phyloP scores from a whole-genome alignment of 2,888 invertebrate genomes.

The Clitarchus hookeri region DNA sequence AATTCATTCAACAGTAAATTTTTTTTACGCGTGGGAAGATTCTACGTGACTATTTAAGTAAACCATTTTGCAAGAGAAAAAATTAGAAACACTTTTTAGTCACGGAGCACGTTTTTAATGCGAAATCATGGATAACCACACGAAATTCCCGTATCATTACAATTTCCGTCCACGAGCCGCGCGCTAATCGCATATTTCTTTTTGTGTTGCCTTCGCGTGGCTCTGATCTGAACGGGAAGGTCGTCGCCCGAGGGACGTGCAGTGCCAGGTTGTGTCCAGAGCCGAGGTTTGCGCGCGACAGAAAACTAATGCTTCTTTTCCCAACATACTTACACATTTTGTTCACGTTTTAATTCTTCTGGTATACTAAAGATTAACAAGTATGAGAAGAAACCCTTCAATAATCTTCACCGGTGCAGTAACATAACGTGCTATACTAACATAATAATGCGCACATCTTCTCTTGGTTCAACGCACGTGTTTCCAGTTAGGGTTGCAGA shows the following conservation, averaged over 20 bases:
- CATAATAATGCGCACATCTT: too few relatives aligned
- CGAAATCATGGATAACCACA: not conserved
- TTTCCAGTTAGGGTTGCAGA: too few relatives aligned
- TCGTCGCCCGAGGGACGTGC: not conserved
- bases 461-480: too few relatives aligned
- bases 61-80: not conserved
- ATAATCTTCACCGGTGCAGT: too few relatives aligned
- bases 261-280: not conserved
- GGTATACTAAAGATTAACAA: too few relatives aligned
- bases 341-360: too few relatives aligned
- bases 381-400: too few relatives aligned
- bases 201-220: not conserved
- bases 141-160: not conserved
- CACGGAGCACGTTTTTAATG: not conserved
- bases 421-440: too few relatives aligned
- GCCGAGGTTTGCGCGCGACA: too few relatives aligned
- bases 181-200: not conserved
- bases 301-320: too few relatives aligned
- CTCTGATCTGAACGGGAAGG: not conserved
- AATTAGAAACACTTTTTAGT: not conserved
- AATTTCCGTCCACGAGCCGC: not conserved
- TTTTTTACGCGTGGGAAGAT: not conserved
- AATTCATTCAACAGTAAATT: not conserved
- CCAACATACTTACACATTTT: too few relatives aligned
- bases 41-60: not conserved